Conservation (phyloP, 2,797 vertebrate species). For the Picus viridis region DNA sequence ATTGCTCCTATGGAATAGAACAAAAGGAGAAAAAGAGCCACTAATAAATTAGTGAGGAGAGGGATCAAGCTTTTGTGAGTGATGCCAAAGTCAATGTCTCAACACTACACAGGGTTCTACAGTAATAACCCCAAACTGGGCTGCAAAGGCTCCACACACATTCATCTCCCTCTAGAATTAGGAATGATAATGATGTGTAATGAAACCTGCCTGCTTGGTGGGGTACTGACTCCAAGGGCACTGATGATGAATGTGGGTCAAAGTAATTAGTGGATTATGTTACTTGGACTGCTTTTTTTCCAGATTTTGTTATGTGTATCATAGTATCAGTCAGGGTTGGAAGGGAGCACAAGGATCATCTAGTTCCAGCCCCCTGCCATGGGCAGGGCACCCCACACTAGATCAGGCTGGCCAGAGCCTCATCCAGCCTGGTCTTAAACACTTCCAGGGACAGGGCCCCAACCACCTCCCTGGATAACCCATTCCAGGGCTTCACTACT, state of each 20-base stretch:
- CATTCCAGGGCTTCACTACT: too few species aligned
- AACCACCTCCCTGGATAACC: too few species aligned
- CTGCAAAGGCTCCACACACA: neutral
- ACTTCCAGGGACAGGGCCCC: too few species aligned
- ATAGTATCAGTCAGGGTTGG: too few species aligned
- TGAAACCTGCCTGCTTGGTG: neutral
- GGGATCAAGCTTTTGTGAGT: neutral
- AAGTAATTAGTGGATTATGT: rapidly evolving
- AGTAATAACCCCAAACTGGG: rapidly evolving
- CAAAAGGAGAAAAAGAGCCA: neutral
- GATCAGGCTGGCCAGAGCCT: too few species aligned
- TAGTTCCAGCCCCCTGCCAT: too few species aligned
- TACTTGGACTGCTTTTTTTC: neutral
- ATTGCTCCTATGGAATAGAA: neutral
- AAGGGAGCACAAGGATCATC: too few species aligned
- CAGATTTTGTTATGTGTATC: neutral
- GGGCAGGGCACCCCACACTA: too few species aligned
- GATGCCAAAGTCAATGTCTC: neutral
- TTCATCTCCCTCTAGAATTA: neutral
- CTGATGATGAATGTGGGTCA: neutral
- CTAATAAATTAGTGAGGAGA: neutral
- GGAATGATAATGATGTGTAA: neutral
- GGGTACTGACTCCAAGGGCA: neutral
- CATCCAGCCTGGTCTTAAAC: too few species aligned
- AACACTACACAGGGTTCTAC: neutral